Conservation (phyloP, 2,113 vertebrate species). For the Platichthys stellatus region DNA sequence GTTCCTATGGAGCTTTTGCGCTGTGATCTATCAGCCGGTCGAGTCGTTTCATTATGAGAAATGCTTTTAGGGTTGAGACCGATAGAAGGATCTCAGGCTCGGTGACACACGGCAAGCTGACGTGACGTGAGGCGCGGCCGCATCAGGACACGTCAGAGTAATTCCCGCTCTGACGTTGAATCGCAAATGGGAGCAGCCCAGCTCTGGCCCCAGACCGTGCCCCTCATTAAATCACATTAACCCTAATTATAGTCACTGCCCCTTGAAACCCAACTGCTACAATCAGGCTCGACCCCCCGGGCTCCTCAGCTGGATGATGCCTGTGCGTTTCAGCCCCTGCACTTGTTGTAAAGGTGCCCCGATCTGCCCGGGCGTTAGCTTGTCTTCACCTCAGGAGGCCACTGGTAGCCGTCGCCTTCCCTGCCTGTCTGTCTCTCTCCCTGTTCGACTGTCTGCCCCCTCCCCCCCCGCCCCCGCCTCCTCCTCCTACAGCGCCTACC, state of each 20-base stretch:
- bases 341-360: constrained; percentile 46
- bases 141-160: constrained; percentile 52
- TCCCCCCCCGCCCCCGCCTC: too few species aligned
- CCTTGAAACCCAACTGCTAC: constrained; percentile 53
- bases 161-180: constrained; percentile 68
- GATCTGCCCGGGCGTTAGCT: constrained; percentile 44
- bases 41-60: constrained; percentile 28
- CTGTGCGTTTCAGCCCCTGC: constrained; percentile 46
- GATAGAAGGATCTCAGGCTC: constrained; percentile 24
- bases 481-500: background rate
- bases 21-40: constrained; percentile 32
- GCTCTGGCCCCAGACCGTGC: constrained; percentile 32
- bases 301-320: constrained; percentile 44
- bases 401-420: constrained; percentile 14
- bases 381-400: constrained; percentile 66
- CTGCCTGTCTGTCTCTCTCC: constrained; percentile 18
- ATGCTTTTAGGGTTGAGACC: constrained; percentile 1
- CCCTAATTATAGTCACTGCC: constrained; percentile 70
- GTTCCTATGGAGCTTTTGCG: constrained; percentile 17
- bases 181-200: constrained; percentile 24
- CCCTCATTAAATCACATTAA: constrained; percentile 76
- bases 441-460: background rate
- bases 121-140: constrained; percentile 13
- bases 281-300: constrained; percentile 39
- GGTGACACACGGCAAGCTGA: constrained; percentile 3